Base-by-base conservation (phyloP, 1,140 invertebrate species). In the Diuraphis noxia region DNA sequence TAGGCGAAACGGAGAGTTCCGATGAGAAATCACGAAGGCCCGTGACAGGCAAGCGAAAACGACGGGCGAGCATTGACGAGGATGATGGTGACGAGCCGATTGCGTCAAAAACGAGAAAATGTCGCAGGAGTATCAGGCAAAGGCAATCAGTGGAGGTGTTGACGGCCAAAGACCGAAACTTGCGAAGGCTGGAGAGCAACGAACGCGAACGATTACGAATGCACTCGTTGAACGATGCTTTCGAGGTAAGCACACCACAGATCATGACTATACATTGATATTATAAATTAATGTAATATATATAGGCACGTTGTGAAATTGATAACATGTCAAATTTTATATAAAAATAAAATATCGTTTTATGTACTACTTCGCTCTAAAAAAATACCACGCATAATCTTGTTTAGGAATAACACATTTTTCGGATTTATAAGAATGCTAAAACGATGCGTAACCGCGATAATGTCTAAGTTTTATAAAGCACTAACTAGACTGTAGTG, bases 151-250 rank as follows among this genome's bases (percentile, higher is more conserved):
- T 96, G 63, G 95, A 95, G 3, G 49, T 38, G 52, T 94, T 97
- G 46, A 96, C 95, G 92, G 96, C 97, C 23, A 94, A 97, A 52
- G 97, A 98, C 93, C 94, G 97, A 92, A 98, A 98, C 93, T 93
- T 97, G 38, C 95, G 97, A 43, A 95, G 97, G 82, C 94, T 98
- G 82, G 97, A 98, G 94, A 97, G 97, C 93, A 98, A 98, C 94
- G 97, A 98, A 93, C 94, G 97, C 92, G 97, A 98, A 94, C 94
- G 97, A 92, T 97, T 97, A 95, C 95, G 97, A 93, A 98, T 98
- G 97, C 97, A 98, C 94, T 96, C 96, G 81, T 95, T 98, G 89
- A 98, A 98, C 93, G 97, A 97, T 93, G 97, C 97, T 13, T 98
- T 98, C 93, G 96, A 97, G 95, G 96, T 96, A 94, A 92, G 19